Base-by-base conservation (phyloP, 2,797 vertebrate species). In the Syncerus caffer region DNA sequence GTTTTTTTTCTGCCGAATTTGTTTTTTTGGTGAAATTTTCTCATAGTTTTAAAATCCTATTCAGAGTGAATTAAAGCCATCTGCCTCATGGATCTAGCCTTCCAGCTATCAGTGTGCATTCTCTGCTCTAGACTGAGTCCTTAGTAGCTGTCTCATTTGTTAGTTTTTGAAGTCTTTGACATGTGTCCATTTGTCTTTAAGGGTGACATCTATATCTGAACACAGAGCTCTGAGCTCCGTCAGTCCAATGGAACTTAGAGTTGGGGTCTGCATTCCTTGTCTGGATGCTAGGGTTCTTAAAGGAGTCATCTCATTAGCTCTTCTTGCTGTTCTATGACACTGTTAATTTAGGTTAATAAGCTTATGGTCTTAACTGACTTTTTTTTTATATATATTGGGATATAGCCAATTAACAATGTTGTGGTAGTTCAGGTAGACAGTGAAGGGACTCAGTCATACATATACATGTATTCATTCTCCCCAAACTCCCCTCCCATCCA, bases 1-100 rank as follows among this genome's bases (percentile, higher is more conserved):
- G 47, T 1, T 55, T 38, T 27, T 53, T 57, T 55, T 38, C 2
- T 57, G 38, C 71, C 34, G 80, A 62, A 62, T 86, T 74, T 80
- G 79, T 76, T 79, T 60, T 92, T 83, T 79, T 23, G 89, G 80
- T 92, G 85, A 60, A 85, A 53, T 93, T 79, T 89, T 96, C 79
- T 80, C 29, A 23, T 71, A 23, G 45, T 38, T 90, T 23, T 55
- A 45, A 91, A 80, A 83, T 38, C 53, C 55, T 87, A 8, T 64
- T 82, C 25, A 45, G 82, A 42, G n/a, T 71, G 85, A 85, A 34
- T 58, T 91, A 47, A 89, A 23, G 25, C 51, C 79, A 50, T 55
- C 82, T 80, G 71, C 67, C 74, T 62, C 79, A 60, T 87, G 38
- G 53, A 50, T 53, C 64, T 67, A 50, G 62, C 38, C 21, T 25